A percentile compares a stretch with the other conserved stretches of the same genome.
phyloP scores from a whole-genome alignment of 2,113 vertebrate genomes.

The Cottus gobio region DNA sequence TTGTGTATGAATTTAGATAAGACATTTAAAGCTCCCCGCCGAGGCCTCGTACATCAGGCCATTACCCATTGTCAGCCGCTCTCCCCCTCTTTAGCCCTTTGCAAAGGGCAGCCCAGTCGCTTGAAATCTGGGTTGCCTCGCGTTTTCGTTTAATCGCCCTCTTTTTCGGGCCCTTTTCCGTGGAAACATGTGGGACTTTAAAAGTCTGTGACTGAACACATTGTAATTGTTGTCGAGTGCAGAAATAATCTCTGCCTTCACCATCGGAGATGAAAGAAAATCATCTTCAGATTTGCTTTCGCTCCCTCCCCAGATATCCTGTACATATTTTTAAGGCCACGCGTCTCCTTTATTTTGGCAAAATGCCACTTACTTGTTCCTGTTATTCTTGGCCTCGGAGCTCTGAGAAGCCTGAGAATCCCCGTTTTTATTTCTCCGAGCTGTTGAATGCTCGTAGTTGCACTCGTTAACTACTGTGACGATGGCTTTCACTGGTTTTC shows the following conservation, averaged over 20 bases:
- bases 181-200: not conserved
- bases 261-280: not conserved
- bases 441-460: too few species aligned
- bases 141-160: slow-evolving; percentile 25
- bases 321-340: not conserved
- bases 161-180: slow-evolving; percentile 18
- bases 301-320: not conserved
- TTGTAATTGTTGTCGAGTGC: not conserved
- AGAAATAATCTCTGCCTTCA: not conserved
- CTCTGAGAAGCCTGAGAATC: not conserved
- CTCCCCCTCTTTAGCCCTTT: slow-evolving; percentile 49
- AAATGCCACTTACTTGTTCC: slow-evolving; percentile 3
- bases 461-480: too few species aligned
- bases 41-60: slow-evolving; percentile 63
- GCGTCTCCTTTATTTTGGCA: slow-evolving; percentile 6
- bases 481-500: too few species aligned
- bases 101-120: slow-evolving; percentile 58
- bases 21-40: slow-evolving; percentile 63
- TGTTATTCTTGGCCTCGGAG: not conserved
- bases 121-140: slow-evolving; percentile 41
- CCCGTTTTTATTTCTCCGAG: not conserved
- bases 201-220: not conserved
- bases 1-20: slow-evolving; percentile 75
- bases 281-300: not conserved
- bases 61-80: slow-evolving; percentile 63